Percentiles rank a stretch among this genome's conserved stretches.
Conservation (phyloP, 35 echinoderm and acorn worm genomes). For the Strongylocentrotus purpuratus region DNA sequence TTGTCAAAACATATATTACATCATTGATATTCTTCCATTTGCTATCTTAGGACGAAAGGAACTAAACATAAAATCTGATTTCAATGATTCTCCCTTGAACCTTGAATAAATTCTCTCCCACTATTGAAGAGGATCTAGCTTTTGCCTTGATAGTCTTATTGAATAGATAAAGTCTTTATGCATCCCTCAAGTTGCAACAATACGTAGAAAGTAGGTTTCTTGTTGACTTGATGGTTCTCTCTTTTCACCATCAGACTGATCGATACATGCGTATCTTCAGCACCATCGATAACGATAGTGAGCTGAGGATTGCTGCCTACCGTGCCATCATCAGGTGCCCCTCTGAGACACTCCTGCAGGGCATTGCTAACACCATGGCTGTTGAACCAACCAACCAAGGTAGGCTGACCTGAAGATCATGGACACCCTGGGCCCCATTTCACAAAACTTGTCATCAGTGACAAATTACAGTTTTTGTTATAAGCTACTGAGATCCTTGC, state of each 20-base stretch:
- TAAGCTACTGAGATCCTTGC: no score
- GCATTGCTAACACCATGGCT: constrained; percentile 51
- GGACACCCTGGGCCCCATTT: background rate
- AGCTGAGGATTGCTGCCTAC: constrained; percentile 85
- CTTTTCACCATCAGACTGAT: background rate
- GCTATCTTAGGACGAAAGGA: no score
- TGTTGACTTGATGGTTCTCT: background rate
- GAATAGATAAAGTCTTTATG: no score
- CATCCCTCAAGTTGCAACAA: no score
- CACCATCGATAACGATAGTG: constrained; percentile 59
- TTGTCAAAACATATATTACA: no score
- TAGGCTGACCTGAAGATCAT: background rate
- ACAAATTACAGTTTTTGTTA: no score
- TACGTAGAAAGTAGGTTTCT: background rate
- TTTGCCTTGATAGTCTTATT: no score
- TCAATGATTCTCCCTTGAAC: no score
- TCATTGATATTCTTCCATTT: no score
- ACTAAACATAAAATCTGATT: no score
- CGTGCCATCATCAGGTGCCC: constrained; percentile 80
- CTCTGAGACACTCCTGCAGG: constrained; percentile 54
- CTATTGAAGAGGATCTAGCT: no score
- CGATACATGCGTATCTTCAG: constrained; percentile 27
- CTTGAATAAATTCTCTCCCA: no score
- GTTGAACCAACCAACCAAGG: constrained; percentile 85
- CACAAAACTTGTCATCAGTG: background rate